Evolutionary conservation across 2,797 vertebrate genomes (phyloP).

Genomic region (Hippocampus kuda): DNA sequence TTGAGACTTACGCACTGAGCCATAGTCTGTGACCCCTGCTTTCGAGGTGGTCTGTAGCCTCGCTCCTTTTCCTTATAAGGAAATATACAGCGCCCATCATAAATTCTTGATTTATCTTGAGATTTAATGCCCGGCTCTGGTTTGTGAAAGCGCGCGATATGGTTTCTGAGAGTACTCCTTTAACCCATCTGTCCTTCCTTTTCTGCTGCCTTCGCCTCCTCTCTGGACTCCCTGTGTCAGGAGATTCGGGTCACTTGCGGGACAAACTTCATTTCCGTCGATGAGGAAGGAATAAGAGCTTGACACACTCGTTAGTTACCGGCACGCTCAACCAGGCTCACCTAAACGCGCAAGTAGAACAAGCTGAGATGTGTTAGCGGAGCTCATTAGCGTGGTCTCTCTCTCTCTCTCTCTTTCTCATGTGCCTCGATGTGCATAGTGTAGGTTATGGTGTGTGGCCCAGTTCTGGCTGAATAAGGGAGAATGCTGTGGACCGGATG

Average conservation of each 20-base stretch:
- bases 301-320: slow-evolving; percentile 51
- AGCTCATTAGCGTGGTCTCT: slow-evolving; percentile 56
- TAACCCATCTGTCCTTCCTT: background rate
- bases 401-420: slow-evolving; percentile 18
- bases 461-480: slow-evolving; percentile 51
- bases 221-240: slow-evolving; percentile 20
- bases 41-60: slow-evolving; percentile 12
- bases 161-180: slow-evolving; percentile 1
- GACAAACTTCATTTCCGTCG: slow-evolving; percentile 62
- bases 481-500: slow-evolving; percentile 32
- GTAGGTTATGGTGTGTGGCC: slow-evolving; percentile 40
- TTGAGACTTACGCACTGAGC: slow-evolving; percentile 28
- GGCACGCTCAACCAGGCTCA: slow-evolving; percentile 38
- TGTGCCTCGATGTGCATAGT: slow-evolving; percentile 12
- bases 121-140: background rate
- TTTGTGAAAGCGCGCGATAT: slow-evolving; percentile 1
- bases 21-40: slow-evolving; percentile 20
- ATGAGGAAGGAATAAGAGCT: slow-evolving; percentile 63
- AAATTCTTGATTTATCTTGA: background rate
- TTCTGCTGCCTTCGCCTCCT: slow-evolving; percentile 6
- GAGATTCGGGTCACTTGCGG: slow-evolving; percentile 50
- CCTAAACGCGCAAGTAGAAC: slow-evolving; percentile 33
- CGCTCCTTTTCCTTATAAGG: slow-evolving; percentile 49
- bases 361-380: slow-evolving; percentile 45
- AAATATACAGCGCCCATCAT: slow-evolving; percentile 8